A percentile compares a stretch with the other conserved stretches of the same genome.
phyloP scores from a whole-genome alignment of 2,888 invertebrate genomes.

The Tenthredo distinguenda region DNA sequence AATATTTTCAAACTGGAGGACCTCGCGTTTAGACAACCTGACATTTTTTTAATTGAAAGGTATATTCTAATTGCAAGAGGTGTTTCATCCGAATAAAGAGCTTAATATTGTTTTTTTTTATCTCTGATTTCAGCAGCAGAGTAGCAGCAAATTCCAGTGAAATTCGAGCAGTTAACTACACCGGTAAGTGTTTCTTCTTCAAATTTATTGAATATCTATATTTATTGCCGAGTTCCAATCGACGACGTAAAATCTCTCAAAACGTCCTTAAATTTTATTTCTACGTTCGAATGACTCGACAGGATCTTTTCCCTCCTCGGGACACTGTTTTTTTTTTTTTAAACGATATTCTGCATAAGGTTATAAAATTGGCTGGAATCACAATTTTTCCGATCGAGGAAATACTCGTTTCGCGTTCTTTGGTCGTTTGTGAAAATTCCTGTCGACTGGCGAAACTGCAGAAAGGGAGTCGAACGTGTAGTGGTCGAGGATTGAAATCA shows the following conservation, averaged over 20 bases:
- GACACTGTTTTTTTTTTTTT: background rate
- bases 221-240: too few species aligned
- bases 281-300: background rate
- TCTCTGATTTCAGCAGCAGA: conserved; percentile 17
- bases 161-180: background rate
- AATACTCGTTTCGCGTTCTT: background rate
- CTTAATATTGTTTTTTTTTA: background rate
- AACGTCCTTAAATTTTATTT: background rate
- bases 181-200: background rate
- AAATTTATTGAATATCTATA: background rate
- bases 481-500: background rate
- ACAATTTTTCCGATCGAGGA: conserved; percentile 19
- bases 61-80: background rate
- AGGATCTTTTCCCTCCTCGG: background rate
- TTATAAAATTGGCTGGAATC: conserved; percentile 33
- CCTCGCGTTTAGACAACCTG: background rate
- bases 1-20: conserved; percentile 29
- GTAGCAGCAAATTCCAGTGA: background rate
- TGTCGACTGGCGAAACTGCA: background rate
- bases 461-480: background rate
- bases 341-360: background rate
- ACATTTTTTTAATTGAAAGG: background rate
- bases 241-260: background rate
- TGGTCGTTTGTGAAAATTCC: background rate
- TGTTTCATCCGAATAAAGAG: background rate